A percentile compares a stretch with the other conserved stretches of the same genome.
phyloP scores from a whole-genome alignment of 2,113 vertebrate species.

The Muntiacus muntjak region DNA sequence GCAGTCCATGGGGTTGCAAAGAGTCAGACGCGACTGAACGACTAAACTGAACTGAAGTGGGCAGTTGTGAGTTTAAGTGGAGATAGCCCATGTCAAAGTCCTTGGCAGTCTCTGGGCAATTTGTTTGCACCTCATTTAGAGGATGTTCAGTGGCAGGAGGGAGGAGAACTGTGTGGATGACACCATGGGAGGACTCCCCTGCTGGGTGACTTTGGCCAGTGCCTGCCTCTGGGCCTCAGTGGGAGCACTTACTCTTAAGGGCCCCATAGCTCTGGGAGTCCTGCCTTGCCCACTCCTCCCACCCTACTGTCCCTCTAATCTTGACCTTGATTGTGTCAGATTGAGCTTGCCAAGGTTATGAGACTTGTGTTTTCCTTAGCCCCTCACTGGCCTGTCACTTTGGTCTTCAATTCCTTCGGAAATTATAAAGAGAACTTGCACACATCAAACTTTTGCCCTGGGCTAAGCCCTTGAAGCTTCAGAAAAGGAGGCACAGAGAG shows the following conservation, averaged over 20 bases:
- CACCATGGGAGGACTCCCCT: not conserved
- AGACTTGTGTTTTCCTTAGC: not conserved
- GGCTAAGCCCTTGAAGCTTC: not conserved
- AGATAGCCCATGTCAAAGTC: too few species aligned
- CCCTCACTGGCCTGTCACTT: not conserved
- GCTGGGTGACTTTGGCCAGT: not conserved
- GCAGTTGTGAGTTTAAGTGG: not conserved
- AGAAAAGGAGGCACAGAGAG: not conserved
- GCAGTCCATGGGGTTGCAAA: not conserved
- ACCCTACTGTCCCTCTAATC: not conserved
- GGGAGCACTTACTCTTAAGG: not conserved
- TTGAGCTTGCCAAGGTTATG: not conserved
- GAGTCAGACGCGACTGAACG: fast-evolving
- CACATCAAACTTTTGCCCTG: not conserved
- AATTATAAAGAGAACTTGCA: not conserved
- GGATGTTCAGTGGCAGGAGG: not conserved
- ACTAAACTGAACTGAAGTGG: not conserved
- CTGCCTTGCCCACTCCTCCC: not conserved
- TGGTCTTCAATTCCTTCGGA: not conserved
- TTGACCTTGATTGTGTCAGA: not conserved
- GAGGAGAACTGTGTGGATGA: not conserved
- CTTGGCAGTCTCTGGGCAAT: not conserved
- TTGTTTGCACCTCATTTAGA: not conserved
- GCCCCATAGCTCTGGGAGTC: not conserved
- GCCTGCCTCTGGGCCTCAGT: not conserved